Evolutionary conservation across 92 coral and sea anemone genomes (phyloP).

Genomic region (Porites cylindrica): DNA sequence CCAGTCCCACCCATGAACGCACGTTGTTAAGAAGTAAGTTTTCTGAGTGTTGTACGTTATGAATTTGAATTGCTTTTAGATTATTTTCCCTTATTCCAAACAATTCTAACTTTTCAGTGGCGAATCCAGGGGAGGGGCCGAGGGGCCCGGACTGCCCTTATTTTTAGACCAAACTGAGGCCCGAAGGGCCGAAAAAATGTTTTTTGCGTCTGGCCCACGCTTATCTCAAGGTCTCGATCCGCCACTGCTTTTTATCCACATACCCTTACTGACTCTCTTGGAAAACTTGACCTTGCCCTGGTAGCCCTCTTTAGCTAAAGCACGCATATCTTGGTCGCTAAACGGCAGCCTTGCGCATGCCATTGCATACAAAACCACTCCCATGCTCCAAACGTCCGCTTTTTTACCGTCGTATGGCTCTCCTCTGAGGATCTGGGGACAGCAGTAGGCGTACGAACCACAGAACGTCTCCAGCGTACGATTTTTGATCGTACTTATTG

Average conservation of each 20-base stretch:
- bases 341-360: slow-evolving; percentile 81
- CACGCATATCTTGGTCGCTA: slow-evolving; percentile 72
- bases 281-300: slow-evolving; percentile 81
- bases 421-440: slow-evolving; percentile 89
- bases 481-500: slow-evolving; percentile 70
- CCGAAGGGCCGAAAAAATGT: no score
- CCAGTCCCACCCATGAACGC: no score
- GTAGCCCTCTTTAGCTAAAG: slow-evolving; percentile 46
- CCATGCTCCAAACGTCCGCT: slow-evolving; percentile 96
- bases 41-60: no score
- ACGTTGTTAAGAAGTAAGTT: no score
- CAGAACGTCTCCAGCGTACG: slow-evolving; percentile 75
- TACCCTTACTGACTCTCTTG: slow-evolving; percentile 82
- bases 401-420: slow-evolving; percentile 76
- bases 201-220: no score
- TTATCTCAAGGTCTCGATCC: no score
- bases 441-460: slow-evolving; percentile 88
- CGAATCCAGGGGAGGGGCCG: no score
- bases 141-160: no score
- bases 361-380: slow-evolving; percentile 84
- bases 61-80: no score
- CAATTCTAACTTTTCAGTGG: no score
- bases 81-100: no score
- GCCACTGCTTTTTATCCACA: background rate
- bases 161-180: no score